These are phyloP conservation scores for Emydocephalus ijimae DNA, from an alignment of 2,113 vertebrate species.

Conservation along the genomic window DNA sequence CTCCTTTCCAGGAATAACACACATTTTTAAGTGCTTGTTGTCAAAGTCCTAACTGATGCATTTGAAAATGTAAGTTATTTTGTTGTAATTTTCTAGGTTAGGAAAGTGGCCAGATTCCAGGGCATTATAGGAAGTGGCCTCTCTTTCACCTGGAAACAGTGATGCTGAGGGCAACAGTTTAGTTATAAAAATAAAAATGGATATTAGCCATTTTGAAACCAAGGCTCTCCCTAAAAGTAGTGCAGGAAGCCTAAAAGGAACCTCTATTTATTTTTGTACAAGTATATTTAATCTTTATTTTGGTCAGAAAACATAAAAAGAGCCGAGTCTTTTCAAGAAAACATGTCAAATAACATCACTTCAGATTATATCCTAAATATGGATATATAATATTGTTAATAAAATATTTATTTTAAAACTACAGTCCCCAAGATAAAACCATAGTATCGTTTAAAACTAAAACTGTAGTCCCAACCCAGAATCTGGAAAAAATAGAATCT, in stretches of 20 bases:
- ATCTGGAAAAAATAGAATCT: neutral
- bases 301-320: neutral
- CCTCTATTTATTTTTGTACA: slow-evolving; percentile 30
- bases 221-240: slow-evolving; percentile 57
- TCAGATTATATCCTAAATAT: neutral
- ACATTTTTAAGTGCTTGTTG: neutral
- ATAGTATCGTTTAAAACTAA: neutral
- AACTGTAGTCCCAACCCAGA: neutral
- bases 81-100: neutral
- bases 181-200: slow-evolving; percentile 51
- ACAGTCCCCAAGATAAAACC: neutral
- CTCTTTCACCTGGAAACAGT: slow-evolving; percentile 70
- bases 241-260: slow-evolving; percentile 37
- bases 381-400: neutral
- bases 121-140: slow-evolving; percentile 64
- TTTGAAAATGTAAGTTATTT: slow-evolving; percentile 3
- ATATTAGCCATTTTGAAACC: slow-evolving; percentile 54
- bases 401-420: neutral
- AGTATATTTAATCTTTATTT: neutral
- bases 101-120: slow-evolving; percentile 51
- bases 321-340: neutral
- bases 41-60: neutral
- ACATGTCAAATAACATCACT: neutral
- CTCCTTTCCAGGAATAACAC: neutral
- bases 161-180: slow-evolving; percentile 53